Evolutionary conservation across 1,140 invertebrate species (phyloP), one percentile per base, ranked within the genome.

Genomic region (Drosophila micromelanica): DNA sequence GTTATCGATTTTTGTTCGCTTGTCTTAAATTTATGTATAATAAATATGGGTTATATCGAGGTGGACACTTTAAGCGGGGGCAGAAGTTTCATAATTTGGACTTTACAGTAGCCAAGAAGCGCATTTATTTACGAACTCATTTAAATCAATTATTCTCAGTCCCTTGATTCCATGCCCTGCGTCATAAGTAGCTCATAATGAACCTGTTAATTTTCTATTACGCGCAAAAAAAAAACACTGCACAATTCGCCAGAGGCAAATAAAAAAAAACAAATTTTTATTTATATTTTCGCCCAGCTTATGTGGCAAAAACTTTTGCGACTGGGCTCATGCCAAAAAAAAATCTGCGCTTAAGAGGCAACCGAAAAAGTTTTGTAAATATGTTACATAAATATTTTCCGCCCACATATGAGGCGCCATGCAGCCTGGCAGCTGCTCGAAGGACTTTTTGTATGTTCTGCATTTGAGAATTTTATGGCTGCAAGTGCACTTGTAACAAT

Each of bases 1-100:
- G 84, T 42, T 89, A 89, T 89, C 85, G 84, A 89, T 89, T 89
- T 87, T 85, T 60, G 9, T 52, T 57, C 54, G 40, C 23, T n/a
- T 42, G 40, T 64, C 54, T 74, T 56, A 65, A 75, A 70, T 70
- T 75, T 57, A 61, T 75, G 49, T 54, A 43, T 73, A 55, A 68
- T 67, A 67, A 67, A 35, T 35, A 17, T 38, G 37, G 12, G 20
- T 15, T 32, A 45, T 9, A 49, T 27, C 27, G 35, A 5, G 30
- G 13, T 11, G 8, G 15, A 6, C 6, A 32, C 45, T 65, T 67
- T 48, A 62, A 69, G 27, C 7, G 7, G 6, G 48, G 13, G 27
- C 27, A 5, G 27, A 27, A 2, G 3, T 6, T 27, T 5, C 27
- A 27, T 27, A 6, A 27, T 27, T 5, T 27, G 27, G 27, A 6